Percentiles rank a stretch among this genome's conserved stretches.
Conservation (phyloP, 2,888 invertebrate genomes). For the Dascillus cervinus region DNA sequence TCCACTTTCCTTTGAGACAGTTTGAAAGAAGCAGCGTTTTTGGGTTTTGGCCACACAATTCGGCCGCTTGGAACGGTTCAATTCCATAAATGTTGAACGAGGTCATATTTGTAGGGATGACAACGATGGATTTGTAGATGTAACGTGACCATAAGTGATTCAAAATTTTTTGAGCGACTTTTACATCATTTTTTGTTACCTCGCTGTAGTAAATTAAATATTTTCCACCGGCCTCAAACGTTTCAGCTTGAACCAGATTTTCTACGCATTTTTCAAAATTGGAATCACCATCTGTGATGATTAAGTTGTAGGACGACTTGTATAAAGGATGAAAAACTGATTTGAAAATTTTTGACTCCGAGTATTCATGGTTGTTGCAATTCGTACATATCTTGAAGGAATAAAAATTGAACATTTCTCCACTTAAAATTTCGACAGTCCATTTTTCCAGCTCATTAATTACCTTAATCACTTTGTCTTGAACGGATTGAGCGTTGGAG, state of each 20-base stretch:
- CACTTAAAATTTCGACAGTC: constrained; percentile 9
- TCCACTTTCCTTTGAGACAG: constrained; percentile 14
- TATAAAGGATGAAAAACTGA: constrained; percentile 8
- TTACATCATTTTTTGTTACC: constrained; percentile 3
- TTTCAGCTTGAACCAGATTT: constrained; percentile 8
- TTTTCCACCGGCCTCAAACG: constrained; percentile 11
- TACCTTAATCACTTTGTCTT: constrained; percentile 3
- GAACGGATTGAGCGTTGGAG: constrained; percentile 3
- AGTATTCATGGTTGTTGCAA: constrained; percentile 2
- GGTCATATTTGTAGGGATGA: constrained; percentile 11
- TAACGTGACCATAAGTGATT: constrained; percentile 12
- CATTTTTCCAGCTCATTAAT: constrained; percentile 6
- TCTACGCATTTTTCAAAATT: constrained; percentile 7
- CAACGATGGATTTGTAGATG: constrained; percentile 14
- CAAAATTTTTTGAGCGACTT: constrained; percentile 9
- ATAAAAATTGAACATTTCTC: constrained; percentile 6
- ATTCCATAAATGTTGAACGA: constrained; percentile 16
- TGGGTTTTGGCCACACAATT: constrained; percentile 12
- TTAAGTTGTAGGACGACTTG: constrained; percentile 11
- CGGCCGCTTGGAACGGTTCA: constrained; percentile 6
- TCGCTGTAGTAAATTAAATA: constrained; percentile 12
- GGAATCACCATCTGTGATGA: constrained; percentile 12
- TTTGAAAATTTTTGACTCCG: constrained; percentile 4
- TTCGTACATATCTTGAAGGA: constrained; percentile 7
- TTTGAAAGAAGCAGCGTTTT: constrained; percentile 8